A percentile compares a stretch with the other conserved stretches of the same genome.
phyloP scores from a whole-genome alignment of 1,140 invertebrate species.

The Acromyrmex charruanus region DNA sequence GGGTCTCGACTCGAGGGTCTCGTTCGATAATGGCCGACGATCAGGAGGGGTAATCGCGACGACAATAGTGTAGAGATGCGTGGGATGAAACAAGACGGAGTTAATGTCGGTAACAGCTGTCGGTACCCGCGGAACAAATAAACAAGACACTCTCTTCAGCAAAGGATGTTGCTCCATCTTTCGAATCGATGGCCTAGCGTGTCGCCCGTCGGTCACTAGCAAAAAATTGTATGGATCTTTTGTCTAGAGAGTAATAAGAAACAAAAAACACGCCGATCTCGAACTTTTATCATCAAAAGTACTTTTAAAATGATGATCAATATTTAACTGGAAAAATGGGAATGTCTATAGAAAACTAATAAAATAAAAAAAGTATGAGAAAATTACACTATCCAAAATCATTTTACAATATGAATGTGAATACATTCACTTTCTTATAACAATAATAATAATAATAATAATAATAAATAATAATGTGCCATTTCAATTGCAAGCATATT shows the following conservation, averaged over 20 bases:
- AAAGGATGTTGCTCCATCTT: constrained; percentile 41
- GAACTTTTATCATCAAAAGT: too few relatives aligned
- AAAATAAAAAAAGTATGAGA: too few relatives aligned
- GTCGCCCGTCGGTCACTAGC: neutral
- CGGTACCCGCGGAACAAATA: constrained; percentile 74
- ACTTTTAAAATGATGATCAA: too few relatives aligned
- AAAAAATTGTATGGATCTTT: neutral
- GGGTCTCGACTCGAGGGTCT: constrained; percentile 14
- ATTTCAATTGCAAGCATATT: neutral
- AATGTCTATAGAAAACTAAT: too few relatives aligned
- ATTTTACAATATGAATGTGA: too few relatives aligned
- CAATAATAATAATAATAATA: too few relatives aligned
- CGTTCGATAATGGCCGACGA: constrained; percentile 39
- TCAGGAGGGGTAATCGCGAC: constrained; percentile 8
- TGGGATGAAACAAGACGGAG: constrained; percentile 66
- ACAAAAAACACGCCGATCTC: neutral
- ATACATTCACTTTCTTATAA: neutral
- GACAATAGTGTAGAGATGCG: constrained; percentile 39
- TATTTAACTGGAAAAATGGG: too few relatives aligned
- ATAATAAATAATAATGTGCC: neutral
- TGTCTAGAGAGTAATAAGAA: neutral
- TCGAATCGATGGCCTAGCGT: constrained; percentile 58
- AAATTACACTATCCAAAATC: too few relatives aligned
- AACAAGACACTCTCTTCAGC: constrained; percentile 62
- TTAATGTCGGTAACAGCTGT: constrained; percentile 78